Conservation (phyloP, 2,113 vertebrate species). For the Haplochromis burtoni region DNA sequence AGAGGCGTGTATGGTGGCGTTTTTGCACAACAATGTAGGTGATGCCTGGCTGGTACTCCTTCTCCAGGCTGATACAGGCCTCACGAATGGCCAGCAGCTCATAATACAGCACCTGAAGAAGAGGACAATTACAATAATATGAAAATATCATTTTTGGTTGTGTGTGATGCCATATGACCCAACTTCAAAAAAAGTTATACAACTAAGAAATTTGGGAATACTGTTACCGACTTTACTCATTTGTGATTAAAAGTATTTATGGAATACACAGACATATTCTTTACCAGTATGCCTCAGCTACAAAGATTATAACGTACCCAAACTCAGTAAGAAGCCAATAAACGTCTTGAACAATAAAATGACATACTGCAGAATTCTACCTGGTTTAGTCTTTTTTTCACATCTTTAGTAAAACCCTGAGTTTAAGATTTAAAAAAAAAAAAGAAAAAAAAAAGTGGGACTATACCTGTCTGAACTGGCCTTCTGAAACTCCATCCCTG, state of each 20-base stretch:
- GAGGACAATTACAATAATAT: background rate
- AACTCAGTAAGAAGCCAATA: background rate
- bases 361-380: background rate
- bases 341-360: background rate
- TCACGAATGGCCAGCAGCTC: conserved; percentile 97
- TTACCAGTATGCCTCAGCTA: background rate
- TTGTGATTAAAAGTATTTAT: background rate
- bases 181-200: background rate
- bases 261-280: background rate
- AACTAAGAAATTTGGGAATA: background rate
- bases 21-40: conserved; percentile 99
- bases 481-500: conserved; percentile 88
- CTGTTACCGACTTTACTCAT: background rate
- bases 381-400: background rate
- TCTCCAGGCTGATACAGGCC: conserved; percentile 98
- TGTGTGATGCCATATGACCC: background rate
- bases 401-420: background rate
- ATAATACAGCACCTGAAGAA: conserved; percentile 89
- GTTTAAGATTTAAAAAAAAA: background rate
- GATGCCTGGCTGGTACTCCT: conserved; percentile 98
- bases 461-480: conserved; percentile 94
- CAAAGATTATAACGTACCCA: background rate
- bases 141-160: background rate
- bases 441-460: rapidly evolving
- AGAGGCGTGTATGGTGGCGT: conserved; percentile 95